Evolutionary conservation across 2,113 vertebrate genomes (phyloP).

Genomic region (Python bivittatus): DNA sequence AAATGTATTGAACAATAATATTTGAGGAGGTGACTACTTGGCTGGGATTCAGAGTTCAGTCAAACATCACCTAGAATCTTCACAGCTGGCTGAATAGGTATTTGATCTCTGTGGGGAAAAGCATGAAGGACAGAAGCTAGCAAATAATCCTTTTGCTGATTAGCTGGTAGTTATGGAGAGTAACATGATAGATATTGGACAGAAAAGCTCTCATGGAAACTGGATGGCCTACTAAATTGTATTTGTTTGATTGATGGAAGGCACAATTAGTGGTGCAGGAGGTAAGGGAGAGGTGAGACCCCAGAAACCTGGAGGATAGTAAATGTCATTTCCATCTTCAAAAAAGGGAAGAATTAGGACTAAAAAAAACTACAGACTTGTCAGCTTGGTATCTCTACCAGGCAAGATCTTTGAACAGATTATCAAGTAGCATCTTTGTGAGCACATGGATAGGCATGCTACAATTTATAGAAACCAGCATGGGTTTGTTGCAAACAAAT

Average conservation of each 20-base stretch:
- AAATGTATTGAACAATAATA: neutral
- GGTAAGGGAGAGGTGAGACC: neutral
- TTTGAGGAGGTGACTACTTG: neutral
- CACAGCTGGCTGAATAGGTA: neutral
- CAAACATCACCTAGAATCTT: neutral
- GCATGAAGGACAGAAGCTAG: neutral
- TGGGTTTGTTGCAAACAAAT: too few species aligned
- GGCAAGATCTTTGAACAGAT: too few species aligned
- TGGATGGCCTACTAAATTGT: neutral
- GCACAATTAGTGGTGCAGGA: neutral
- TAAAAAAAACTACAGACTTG: too few species aligned
- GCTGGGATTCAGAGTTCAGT: neutral
- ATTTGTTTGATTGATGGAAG: neutral
- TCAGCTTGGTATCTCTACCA: too few species aligned
- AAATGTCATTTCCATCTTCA: neutral
- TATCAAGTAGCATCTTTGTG: too few species aligned
- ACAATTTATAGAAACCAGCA: too few species aligned
- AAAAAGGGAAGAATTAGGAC: too few species aligned
- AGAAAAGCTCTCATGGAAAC: neutral
- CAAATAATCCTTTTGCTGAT: neutral
- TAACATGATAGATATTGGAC: neutral
- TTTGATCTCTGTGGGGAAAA: neutral
- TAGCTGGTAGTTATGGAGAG: neutral
- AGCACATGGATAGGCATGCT: too few species aligned
- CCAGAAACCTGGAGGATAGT: neutral